These are phyloP conservation scores for Platycnemis pennipes DNA, from an alignment of 2,888 invertebrate genomes.

Conservation along the genomic window DNA sequence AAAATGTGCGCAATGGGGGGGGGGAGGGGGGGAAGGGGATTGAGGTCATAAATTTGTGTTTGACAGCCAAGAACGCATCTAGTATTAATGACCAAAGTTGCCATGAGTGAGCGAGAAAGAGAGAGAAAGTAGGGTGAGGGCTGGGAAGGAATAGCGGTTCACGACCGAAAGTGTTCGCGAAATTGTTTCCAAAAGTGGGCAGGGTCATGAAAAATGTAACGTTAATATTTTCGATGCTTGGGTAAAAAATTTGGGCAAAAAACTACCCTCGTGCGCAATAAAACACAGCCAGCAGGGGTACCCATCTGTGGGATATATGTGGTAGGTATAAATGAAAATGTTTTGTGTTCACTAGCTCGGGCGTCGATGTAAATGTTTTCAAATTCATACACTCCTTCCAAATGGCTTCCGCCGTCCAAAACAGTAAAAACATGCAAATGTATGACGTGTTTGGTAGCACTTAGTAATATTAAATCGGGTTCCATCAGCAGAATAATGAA, in stretches of 20 bases:
- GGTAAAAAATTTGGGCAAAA: not conserved
- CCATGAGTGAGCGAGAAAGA: not conserved
- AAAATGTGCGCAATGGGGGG: not conserved
- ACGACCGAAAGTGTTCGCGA: not conserved
- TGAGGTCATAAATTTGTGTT: not conserved
- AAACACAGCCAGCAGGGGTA: not conserved
- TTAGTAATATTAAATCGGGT: too few relatives aligned
- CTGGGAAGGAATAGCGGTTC: constrained; percentile 1
- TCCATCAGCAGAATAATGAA: too few relatives aligned
- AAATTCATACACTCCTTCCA: not conserved
- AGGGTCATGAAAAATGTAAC: constrained; percentile 13
- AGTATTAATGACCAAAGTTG: constrained; percentile 25
- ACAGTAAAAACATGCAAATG: not conserved
- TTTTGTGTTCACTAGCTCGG: not conserved
- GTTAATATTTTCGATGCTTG: not conserved
- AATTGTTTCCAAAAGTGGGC: not conserved
- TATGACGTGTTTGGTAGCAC: too few relatives aligned
- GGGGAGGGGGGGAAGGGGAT: not conserved
- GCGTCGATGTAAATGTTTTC: not conserved
- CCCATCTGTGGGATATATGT: not conserved
- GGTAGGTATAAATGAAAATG: not conserved
- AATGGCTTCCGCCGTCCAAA: not conserved
- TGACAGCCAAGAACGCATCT: constrained; percentile 22
- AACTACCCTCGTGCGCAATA: not conserved
- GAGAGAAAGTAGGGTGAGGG: not conserved